A percentile compares a stretch with the other conserved stretches of the same genome.
phyloP scores from a whole-genome alignment of 2,888 invertebrate species.

The Steinernema scapterisci region DNA sequence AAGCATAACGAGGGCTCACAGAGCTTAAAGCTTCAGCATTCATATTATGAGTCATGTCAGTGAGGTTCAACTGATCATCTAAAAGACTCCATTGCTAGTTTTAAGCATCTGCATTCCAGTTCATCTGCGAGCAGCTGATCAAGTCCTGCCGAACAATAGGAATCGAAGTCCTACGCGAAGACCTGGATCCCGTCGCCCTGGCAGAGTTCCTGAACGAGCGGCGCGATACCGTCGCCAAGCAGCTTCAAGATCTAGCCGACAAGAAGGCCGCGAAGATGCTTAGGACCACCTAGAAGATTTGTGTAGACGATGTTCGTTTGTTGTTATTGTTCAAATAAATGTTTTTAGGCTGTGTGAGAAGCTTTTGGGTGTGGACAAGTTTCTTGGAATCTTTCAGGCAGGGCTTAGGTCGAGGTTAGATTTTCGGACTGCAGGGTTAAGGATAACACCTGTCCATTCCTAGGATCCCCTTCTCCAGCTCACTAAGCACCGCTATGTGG shows the following conservation, averaged over 20 bases:
- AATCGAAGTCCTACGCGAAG: slow-evolving; percentile 60
- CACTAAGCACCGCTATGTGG: no score
- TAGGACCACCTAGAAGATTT: slow-evolving; percentile 49
- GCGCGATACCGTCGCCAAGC: slow-evolving; percentile 53
- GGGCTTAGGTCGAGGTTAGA: no score
- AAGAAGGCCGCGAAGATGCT: slow-evolving; percentile 66
- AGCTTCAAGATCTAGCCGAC: slow-evolving; percentile 61
- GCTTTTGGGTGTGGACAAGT: no score
- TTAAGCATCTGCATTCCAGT: slow-evolving; percentile 33
- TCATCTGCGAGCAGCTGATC: slow-evolving; percentile 52
- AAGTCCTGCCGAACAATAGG: slow-evolving; percentile 57
- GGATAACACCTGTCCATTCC: no score
- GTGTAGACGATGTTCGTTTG: not conserved
- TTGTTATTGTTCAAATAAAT: slow-evolving; percentile 32
- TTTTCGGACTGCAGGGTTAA: no score
- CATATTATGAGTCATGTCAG: no score
- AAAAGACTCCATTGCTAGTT: no score
- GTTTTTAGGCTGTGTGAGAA: not conserved
- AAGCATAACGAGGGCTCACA: no score
- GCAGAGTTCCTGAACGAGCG: slow-evolving; percentile 54
- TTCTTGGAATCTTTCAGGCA: no score
- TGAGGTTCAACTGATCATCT: no score
- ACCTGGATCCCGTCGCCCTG: slow-evolving; percentile 54
- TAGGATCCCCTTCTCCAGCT: no score
- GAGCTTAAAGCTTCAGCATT: no score